Base-by-base conservation (phyloP, 2,888 invertebrate genomes). In the Nomada fucata region DNA sequence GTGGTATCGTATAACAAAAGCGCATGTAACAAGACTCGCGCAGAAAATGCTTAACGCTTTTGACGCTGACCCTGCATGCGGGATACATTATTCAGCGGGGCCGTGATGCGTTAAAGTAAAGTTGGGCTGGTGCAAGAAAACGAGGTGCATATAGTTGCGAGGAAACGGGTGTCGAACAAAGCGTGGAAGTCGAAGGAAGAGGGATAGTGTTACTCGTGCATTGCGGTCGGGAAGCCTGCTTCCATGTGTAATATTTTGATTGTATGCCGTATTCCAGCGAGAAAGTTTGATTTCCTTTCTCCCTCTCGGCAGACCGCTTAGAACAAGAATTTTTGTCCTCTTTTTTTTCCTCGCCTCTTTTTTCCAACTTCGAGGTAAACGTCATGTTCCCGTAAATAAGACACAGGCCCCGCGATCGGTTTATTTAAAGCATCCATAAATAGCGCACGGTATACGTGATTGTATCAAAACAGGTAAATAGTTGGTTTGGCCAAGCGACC, bases 281-380 rank as follows among this genome's bases (percentile, higher is more conserved):
- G 85, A 86, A 86, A 86, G 82, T 83, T 78, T 57, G 10, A 57
- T 79, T 77, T 85, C 79, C 83, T 82, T 82, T 83, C 82, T 76
- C 71, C 72, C 42, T 70, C 69, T 59, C 59, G 55, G 60, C 47
- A 36, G 70, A 57, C 29, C 68, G 57, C 57, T 85, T 79, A 23
- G 57, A 42, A 44, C 36, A 67, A 53, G n/a, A 18, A 71, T 71
- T 53, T 47, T 70, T 65, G 3, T 47, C 15, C 47, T 47, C 15
- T 47, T 47, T 47, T 47, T 47, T 71, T 53, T 42, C 59, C 59
- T 50, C 0, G 10, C 3, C 47, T 13, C 3, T 47, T 47, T 47
- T 47, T 47, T 7, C 7, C 36, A 18, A 64, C 42, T 18, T 23
- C 2, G 7, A 44, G 20, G 29, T 47, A 53, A 52, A 60, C 18